Base-by-base conservation (phyloP, 2,113 vertebrate genomes). In the Chaenocephalus aceratus region DNA sequence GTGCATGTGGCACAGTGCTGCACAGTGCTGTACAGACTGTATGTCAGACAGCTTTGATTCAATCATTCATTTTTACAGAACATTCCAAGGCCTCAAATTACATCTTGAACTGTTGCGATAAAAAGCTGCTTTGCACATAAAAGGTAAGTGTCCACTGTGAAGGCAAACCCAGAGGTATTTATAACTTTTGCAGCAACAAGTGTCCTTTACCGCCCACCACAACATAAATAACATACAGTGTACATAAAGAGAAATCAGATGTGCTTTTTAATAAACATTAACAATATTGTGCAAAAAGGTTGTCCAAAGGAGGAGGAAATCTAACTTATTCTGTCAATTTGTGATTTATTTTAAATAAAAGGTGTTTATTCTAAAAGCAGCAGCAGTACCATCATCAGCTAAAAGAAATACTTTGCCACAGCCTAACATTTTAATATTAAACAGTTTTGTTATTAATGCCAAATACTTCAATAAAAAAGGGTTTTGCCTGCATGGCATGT, bases 61-160 rank as follows among this genome's bases (percentile, higher is more conserved):
- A 63, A 74, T 60, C 66, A 77, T 77, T 36, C 53, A 77, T 77
- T 36, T 57, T 52, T 83, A 63, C 71, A 76, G 78, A 74, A 86
- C 82, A 86, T 72, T 78, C 85, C 80, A 92, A 91, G 87, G 84
- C 89, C 84, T 89, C 85, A 6, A 65, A 80, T 59, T 87, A 75
- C 87, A 64, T 84, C 62, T 48, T 79, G 61, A 67, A 78, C 80
- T 70, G 72, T 48, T 78, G 48, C 61, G 53, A 77, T 65, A 80
- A 36, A 83, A 85, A 74, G 58, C 44, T 12, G 49, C 78, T 87
- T 88, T 85, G 59, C 82, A 88, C 66, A 56, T 52, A 46, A 65
- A 65, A 48, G 72, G 58, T 56, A 84, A 41, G 53, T 18, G 41
- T 83, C 66, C 69, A 65, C 73, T 14, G 41, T 77, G 51, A 87